A percentile compares a stretch with the other conserved stretches of the same genome.
Evolutionary conservation across 2,113 vertebrate species (phyloP).

Genomic region (Spea bombifrons): DNA sequence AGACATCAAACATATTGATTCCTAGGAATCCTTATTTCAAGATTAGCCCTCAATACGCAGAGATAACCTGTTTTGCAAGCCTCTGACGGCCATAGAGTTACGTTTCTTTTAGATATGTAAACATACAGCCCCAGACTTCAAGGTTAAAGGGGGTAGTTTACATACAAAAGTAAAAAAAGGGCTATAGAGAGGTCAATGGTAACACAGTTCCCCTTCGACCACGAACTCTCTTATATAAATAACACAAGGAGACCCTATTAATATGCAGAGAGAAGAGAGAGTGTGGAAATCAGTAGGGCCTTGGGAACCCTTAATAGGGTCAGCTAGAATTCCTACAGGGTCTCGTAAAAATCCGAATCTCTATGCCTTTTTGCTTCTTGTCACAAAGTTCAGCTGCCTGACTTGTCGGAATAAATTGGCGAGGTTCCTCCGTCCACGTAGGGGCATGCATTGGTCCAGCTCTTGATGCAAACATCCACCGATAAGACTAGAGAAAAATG

Average conservation of each 20-base stretch:
- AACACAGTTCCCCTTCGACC: slow-evolving; percentile 49
- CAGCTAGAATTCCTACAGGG: slow-evolving; percentile 41
- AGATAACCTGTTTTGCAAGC: too few species aligned
- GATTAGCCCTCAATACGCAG: too few species aligned
- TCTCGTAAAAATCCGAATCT: slow-evolving; percentile 43
- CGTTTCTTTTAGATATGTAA: slow-evolving; percentile 13
- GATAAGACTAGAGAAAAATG: slow-evolving; percentile 34
- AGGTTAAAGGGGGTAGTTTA: slow-evolving; percentile 52
- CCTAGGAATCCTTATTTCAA: too few species aligned
- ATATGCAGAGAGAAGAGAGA: slow-evolving; percentile 57
- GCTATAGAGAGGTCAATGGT: slow-evolving; percentile 59
- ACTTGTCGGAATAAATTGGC: background rate
- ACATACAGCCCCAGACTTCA: slow-evolving; percentile 48
- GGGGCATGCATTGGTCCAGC: too few species aligned
- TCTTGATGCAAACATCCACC: background rate
- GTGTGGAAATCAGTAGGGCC: slow-evolving; percentile 51
- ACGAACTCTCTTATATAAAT: slow-evolving; percentile 51
- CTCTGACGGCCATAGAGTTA: background rate
- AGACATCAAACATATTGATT: too few species aligned
- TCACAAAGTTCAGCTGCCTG: slow-evolving; percentile 11
- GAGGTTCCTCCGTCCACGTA: too few species aligned
- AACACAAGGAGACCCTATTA: slow-evolving; percentile 57
- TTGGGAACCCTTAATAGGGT: slow-evolving; percentile 30
- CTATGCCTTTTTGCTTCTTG: slow-evolving; percentile 5
- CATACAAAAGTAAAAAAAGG: slow-evolving; percentile 61